phyloP scores from a whole-genome alignment of 2,113 vertebrate species.

The Macquaria australasica region DNA sequence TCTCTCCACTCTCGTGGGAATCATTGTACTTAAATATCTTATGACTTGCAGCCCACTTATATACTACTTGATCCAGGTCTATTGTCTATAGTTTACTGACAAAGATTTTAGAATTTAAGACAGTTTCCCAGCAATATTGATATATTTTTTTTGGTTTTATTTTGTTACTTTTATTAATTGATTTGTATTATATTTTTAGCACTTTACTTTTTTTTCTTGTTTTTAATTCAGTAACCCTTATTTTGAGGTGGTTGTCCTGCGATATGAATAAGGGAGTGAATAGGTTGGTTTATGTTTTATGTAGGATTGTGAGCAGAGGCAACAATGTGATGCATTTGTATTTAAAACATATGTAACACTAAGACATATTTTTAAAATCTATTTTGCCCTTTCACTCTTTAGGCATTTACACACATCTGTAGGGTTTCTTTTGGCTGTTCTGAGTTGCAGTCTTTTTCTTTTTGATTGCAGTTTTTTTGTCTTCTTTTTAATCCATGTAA shows the following conservation, averaged over 20 bases:
- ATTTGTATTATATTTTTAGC: constrained; percentile 68
- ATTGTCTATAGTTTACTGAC: constrained; percentile 42
- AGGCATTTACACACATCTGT: constrained; percentile 34
- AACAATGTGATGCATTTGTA: constrained; percentile 37
- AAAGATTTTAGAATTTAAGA: constrained; percentile 25
- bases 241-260: constrained; percentile 35
- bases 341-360: constrained; percentile 50
- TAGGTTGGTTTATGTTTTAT: constrained; percentile 25
- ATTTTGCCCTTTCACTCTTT: constrained; percentile 19
- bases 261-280: constrained; percentile 23
- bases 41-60: constrained; percentile 23
- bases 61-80: constrained; percentile 48
- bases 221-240: constrained; percentile 46
- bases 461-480: constrained; percentile 25
- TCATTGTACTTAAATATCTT: constrained; percentile 12
- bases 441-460: constrained; percentile 21
- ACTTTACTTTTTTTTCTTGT: constrained; percentile 62
- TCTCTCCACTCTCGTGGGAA: constrained; percentile 6
- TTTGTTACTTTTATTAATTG: constrained; percentile 55
- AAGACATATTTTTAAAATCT: constrained; percentile 27
- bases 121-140: constrained; percentile 28
- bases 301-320: constrained; percentile 30
- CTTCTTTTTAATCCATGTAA: constrained; percentile 63
- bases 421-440: constrained; percentile 20
- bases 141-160: constrained; percentile 55